phyloP scores from a whole-genome alignment of 2,113 vertebrate species.

The Poeciliopsis prolifica region DNA sequence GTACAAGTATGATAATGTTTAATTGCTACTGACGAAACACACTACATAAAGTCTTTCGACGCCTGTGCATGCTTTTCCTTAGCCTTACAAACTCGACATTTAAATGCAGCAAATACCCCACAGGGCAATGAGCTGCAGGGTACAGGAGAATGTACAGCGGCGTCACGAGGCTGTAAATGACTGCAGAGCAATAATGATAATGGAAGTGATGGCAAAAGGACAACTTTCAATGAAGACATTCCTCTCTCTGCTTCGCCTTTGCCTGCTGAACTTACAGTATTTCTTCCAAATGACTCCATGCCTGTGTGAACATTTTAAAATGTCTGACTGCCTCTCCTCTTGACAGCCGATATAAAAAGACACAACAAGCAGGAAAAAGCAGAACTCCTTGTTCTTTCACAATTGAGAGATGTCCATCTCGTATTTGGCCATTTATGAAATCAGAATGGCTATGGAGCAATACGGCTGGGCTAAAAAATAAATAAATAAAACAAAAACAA shows the following conservation, averaged over 20 bases:
- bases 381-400: not conserved
- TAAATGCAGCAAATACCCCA: slow-evolving; percentile 16
- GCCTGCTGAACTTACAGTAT: slow-evolving; percentile 14
- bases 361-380: not conserved
- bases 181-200: slow-evolving; percentile 73
- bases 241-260: slow-evolving; percentile 30
- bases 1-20: not conserved
- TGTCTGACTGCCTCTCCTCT: slow-evolving; percentile 13
- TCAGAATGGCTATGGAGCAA: not conserved
- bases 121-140: slow-evolving; percentile 36
- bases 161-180: slow-evolving; percentile 63
- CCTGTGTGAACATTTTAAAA: not conserved
- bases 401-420: not conserved
- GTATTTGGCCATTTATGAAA: not conserved
- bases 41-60: not conserved
- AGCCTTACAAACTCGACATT: slow-evolving; percentile 9
- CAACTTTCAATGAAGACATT: slow-evolving; percentile 58
- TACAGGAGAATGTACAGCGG: slow-evolving; percentile 48
- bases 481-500: too few relatives aligned
- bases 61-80: not conserved
- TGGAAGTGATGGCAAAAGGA: slow-evolving; percentile 74
- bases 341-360: not conserved
- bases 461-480: not conserved
- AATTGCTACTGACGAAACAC: too few relatives aligned
- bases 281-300: slow-evolving; percentile 19